A percentile compares a stretch with the other conserved stretches of the same genome.
Conservation (phyloP, 2,888 invertebrate species). For the Lasioglossum lativentre region DNA sequence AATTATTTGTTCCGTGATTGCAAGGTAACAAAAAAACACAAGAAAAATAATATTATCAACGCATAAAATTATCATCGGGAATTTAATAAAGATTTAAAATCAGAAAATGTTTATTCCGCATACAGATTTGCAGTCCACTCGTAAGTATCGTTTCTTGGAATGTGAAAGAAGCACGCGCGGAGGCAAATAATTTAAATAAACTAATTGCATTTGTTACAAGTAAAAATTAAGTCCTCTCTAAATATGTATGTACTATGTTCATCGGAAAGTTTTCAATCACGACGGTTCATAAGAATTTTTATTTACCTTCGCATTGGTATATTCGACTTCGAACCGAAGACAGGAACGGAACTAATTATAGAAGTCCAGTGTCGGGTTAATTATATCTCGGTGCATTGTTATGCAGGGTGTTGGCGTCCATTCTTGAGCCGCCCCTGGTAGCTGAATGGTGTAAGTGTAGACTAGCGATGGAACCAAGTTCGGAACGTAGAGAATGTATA, state of each 20-base stretch:
- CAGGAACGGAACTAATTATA: constrained; percentile 45
- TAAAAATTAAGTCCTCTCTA: background rate
- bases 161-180: background rate
- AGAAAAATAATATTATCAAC: background rate
- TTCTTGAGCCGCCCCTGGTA: constrained; percentile 58
- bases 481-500: background rate
- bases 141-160: background rate
- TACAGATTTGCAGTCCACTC: no score
- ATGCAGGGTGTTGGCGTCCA: constrained; percentile 48
- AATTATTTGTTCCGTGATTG: no score
- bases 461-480: background rate
- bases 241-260: background rate
- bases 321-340: constrained; percentile 34
- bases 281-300: constrained; percentile 6
- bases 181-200: background rate
- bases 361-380: constrained; percentile 41
- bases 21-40: no score
- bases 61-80: no score
- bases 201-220: background rate
- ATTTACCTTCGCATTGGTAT: constrained; percentile 23
- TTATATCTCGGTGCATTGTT: constrained; percentile 45
- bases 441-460: background rate
- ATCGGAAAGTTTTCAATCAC: background rate
- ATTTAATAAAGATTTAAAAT: no score
- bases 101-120: no score